Evolutionary conservation across 1,140 invertebrate species (phyloP), one percentile per base, ranked within the genome.

Genomic region (Atta colombica): DNA sequence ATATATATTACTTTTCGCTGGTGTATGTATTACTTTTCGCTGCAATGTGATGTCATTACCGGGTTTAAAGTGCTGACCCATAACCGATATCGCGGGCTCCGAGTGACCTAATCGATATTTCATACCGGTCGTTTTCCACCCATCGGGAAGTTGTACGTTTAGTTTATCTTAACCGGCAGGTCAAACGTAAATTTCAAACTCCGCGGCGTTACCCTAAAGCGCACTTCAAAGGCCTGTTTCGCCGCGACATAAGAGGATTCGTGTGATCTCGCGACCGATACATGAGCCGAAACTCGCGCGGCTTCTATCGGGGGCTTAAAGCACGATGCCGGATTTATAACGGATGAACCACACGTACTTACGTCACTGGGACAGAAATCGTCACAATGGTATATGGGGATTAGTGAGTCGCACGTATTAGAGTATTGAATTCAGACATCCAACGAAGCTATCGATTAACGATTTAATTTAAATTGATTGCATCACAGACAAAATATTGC

Each of bases 181-280:
- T 82, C 61, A 51, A 84, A 84, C 55, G 69, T 71, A 81, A 81
- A 81, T 81, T 69, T 58, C 39, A n/a, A 71, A 81, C 77, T 81
- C 12, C 31, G 65, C 49, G 77, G 49, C n/a, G 49, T 81, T 69
- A 35, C 21, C n/a, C 49, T 21, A 21, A 14, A 25, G 58, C 39
- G 18, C 53, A 60, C 65, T 45, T 81, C 80, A 74, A 84, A 84
- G 68, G 31, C 25, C 68, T 35, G 66, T 72, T 72, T 31, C 16
- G 39, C 78, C 66, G 53, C 78, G 65, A 69, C 58, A 25, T 81
- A 69, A 81, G 65, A 69, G 77, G 35, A 55, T 55, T 39, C 77
- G 77, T 71, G 51, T 69, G 77, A 81, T 81, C 65, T 81, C 65
- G 60, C 77, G 65, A 25, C 51, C 31, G 21, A 71, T 66, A 66